Evolutionary conservation across 1,140 invertebrate genomes (phyloP).

Genomic region (Manduca sexta): DNA sequence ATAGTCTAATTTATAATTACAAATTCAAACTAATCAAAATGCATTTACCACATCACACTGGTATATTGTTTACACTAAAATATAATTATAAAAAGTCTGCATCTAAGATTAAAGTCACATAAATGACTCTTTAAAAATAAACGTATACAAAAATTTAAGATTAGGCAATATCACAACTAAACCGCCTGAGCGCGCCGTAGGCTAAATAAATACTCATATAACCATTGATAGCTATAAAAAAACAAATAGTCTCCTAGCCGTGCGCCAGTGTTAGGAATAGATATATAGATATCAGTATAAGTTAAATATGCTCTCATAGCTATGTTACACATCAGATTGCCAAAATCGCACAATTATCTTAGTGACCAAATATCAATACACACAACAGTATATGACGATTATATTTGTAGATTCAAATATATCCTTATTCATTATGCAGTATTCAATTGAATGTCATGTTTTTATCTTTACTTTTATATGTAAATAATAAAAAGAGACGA

Average conservation of each 20-base stretch:
- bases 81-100: conserved; percentile 45
- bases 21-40: conserved; percentile 24
- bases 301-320: too few relatives aligned
- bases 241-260: neutral
- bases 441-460: too few relatives aligned
- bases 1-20: neutral
- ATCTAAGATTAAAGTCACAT: conserved; percentile 61
- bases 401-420: too few relatives aligned
- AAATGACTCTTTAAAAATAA: conserved; percentile 57
- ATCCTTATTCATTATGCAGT: too few relatives aligned
- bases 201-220: conserved; percentile 58
- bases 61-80: conserved; percentile 24
- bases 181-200: conserved; percentile 36
- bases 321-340: too few relatives aligned
- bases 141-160: conserved; percentile 70
- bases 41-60: conserved; percentile 38
- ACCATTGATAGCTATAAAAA: conserved; percentile 2
- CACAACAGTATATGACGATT: too few relatives aligned
- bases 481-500: too few relatives aligned
- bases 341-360: too few relatives aligned
- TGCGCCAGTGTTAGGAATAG: too few relatives aligned
- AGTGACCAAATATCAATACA: too few relatives aligned
- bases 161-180: conserved; percentile 70
- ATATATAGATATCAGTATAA: too few relatives aligned
- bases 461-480: too few relatives aligned